Evolutionary conservation across 2,888 invertebrate genomes (phyloP), one percentile per base, ranked within the genome.

Genomic region (Stegophylla sp.): DNA sequence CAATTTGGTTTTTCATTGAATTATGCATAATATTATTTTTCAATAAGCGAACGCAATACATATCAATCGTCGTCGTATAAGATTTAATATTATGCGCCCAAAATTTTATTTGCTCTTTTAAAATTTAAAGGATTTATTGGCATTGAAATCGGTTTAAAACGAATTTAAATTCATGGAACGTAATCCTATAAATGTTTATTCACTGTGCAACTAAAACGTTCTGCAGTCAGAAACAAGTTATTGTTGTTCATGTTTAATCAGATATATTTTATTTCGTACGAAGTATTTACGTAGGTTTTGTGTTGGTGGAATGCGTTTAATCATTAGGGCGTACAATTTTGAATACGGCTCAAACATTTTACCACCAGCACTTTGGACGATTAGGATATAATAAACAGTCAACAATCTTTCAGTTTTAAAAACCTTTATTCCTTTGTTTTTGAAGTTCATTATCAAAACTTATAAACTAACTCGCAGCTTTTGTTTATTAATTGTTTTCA

Each of bases 361-460:
- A 34, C 5, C 51, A 69, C 51, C 34, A 53, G n/a, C 51, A 51
- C 51, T 69, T 69, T 28, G 51, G 51, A 51, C 13, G 20, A 69
- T 69, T n/a, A n/a, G n/a, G 7, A 7, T n/a, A 20, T 51, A 69
- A 69, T 20, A 69, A 69, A 28, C 13, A 69, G 45, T n/a, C n/a
- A 53, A 51, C 20, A 51, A 28, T 34, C 51, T 51, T 69, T 13
- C 51, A 28, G 51, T 51, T 69, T 28, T n/a, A 51, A 28, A 20
- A 53, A 53, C 26, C 69, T 53, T 34, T 34, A 69, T 13, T 34
- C 51, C 51, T 69, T 53, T 34, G 69, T 69, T 53, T 28, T 69
- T 15, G 34, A 51, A 69, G 28, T 28, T 17, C 51, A 15, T 15
- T 17, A 45, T 26, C 43, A 1, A 1, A 67, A 43, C 26, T 34